These are phyloP conservation scores for Neoitamus cyanurus DNA, from an alignment of 2,888 invertebrate species.

Conservation along the genomic window DNA sequence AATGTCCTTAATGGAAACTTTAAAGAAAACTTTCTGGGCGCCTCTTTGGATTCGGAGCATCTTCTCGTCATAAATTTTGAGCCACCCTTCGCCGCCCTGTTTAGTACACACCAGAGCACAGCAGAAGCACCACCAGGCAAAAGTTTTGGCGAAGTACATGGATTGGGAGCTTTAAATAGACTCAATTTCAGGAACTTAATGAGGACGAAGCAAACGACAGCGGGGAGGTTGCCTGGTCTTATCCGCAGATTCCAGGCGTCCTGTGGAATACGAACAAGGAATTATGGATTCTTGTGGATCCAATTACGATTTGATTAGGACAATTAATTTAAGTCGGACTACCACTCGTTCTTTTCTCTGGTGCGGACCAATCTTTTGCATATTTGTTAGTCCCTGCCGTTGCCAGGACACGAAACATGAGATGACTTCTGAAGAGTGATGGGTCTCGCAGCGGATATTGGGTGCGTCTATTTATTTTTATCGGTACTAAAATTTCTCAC, in stretches of 20 bases:
- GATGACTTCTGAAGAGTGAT: not conserved
- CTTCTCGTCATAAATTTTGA: conserved; percentile 24
- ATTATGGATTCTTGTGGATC: conserved; percentile 32
- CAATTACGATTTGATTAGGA: conserved; percentile 36
- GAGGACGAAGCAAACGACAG: conserved; percentile 17
- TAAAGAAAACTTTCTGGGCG: conserved; percentile 4
- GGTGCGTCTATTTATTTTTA: not conserved
- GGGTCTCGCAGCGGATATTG: not conserved
- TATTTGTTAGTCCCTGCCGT: not conserved
- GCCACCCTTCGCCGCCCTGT: not conserved
- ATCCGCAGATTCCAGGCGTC: not conserved
- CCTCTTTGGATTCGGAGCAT: conserved; percentile 1
- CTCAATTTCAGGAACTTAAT: conserved; percentile 29
- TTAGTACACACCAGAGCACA: not conserved
- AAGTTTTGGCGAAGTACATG: conserved; percentile 22
- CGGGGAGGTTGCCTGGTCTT: not conserved
- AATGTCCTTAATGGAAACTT: conserved; percentile 9
- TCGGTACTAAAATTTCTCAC: not conserved
- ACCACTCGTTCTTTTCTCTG: not conserved
- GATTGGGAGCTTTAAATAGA: conserved; percentile 13
- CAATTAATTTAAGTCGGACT: conserved; percentile 19
- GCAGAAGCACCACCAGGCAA: not conserved
- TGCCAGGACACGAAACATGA: not conserved
- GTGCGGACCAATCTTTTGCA: not conserved
- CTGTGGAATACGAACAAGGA: conserved; percentile 26